Evolutionary conservation across 2,888 invertebrate species (phyloP).

Genomic region (Melanargia galathea): DNA sequence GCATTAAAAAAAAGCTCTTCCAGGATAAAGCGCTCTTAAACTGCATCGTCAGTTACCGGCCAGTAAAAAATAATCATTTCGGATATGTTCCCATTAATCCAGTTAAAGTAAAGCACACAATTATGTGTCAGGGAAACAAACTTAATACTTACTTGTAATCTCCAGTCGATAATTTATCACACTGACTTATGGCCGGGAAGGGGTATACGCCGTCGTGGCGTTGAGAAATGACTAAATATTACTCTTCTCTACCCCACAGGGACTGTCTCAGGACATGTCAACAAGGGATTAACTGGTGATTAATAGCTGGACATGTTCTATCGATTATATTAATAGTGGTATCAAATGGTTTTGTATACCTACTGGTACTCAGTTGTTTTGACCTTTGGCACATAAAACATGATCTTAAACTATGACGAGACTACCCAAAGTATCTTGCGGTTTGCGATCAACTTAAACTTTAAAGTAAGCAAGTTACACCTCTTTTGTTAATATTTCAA

Average conservation of each 20-base stretch:
- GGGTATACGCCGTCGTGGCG: conserved; percentile 19
- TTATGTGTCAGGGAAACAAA: not conserved
- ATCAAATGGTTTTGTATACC: no score
- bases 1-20: no score
- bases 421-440: no score
- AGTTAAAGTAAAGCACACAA: not conserved
- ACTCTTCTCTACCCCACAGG: conserved; percentile 12
- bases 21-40: no score
- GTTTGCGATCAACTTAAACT: no score
- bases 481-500: no score
- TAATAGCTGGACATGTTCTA: not conserved
- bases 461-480: no score
- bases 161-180: conserved; percentile 27
- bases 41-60: no score
- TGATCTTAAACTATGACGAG: no score
- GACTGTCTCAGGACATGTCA: conserved; percentile 3
- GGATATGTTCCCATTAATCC: no score
- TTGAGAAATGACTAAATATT: conserved; percentile 38
- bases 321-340: conserved; percentile 15
- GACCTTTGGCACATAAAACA: not conserved
- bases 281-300: conserved; percentile 11
- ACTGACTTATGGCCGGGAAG: conserved; percentile 25
- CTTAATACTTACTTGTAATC: conserved; percentile 8
- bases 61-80: no score
- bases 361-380: not conserved